Conservation (phyloP, 2,888 invertebrate species). For the Rhynchonema sp. region DNA sequence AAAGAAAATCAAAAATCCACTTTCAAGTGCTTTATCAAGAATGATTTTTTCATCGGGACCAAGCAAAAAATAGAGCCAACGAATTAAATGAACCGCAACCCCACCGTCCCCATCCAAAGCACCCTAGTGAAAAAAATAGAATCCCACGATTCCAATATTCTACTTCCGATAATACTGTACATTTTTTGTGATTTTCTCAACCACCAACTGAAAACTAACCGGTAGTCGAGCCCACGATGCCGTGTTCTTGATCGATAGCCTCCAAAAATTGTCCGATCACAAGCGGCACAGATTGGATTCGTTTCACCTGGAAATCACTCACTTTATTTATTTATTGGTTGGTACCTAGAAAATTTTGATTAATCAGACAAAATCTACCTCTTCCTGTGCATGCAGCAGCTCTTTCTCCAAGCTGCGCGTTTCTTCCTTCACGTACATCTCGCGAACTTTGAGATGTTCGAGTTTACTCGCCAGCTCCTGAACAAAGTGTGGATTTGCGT, state of each 20-base stretch:
- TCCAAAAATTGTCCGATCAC: slow-evolving; percentile 98
- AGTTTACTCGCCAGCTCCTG: slow-evolving; percentile 84
- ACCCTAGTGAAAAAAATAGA: no score
- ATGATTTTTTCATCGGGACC: no score
- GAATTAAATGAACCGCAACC: no score
- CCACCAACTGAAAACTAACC: slow-evolving; percentile 29
- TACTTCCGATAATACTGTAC: not conserved
- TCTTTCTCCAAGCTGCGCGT: slow-evolving; percentile 95
- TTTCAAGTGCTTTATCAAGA: no score
- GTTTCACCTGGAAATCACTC: slow-evolving; percentile 50
- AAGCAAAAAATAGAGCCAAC: no score
- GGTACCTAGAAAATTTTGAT: no score
- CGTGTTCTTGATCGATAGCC: slow-evolving; percentile 96
- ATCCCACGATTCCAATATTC: no score
- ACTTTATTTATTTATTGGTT: not conserved
- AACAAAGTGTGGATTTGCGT: no score
- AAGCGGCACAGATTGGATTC: slow-evolving; percentile 93
- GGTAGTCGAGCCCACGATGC: slow-evolving; percentile 95
- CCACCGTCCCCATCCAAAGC: no score
- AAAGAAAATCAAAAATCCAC: no score
- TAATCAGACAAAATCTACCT: slow-evolving; percentile 17
- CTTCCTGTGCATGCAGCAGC: slow-evolving; percentile 80
- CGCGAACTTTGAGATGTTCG: slow-evolving; percentile 54
- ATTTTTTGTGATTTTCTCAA: no score
- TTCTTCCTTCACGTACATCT: slow-evolving; percentile 98